A percentile compares a stretch with the other conserved stretches of the same genome.
Conservation (phyloP, 2,888 invertebrate genomes). For the Thelaira solivaga region DNA sequence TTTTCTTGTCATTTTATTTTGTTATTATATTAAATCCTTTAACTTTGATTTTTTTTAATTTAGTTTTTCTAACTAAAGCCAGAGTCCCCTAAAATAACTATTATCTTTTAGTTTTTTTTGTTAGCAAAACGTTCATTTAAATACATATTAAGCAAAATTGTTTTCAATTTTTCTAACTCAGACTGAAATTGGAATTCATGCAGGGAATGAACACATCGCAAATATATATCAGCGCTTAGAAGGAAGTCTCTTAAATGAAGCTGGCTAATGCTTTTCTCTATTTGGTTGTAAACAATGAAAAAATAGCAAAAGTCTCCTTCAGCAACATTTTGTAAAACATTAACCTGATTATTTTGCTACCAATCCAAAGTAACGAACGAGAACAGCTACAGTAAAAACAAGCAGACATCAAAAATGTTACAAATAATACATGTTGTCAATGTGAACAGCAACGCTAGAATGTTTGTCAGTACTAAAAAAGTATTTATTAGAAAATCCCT, state of each 20-base stretch:
- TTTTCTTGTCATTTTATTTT: not conserved
- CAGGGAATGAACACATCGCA: not conserved
- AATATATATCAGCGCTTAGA: not conserved
- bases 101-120: not conserved
- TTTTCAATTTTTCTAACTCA: constrained; percentile 5
- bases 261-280: not conserved
- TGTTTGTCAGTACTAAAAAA: not conserved
- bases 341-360: constrained; percentile 53
- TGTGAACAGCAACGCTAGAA: constrained; percentile 18
- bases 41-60: too few species aligned
- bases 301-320: constrained; percentile 15
- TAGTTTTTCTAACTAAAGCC: too few species aligned
- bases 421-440: constrained; percentile 14
- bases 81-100: too few species aligned
- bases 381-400: constrained; percentile 10
- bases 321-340: constrained; percentile 45
- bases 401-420: not conserved
- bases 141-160: constrained; percentile 19
- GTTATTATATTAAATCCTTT: not conserved
- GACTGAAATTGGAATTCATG: not conserved
- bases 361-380: constrained; percentile 33
- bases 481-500: too few species aligned
- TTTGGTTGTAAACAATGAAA: constrained; percentile 3
- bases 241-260: constrained; percentile 11
- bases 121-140: not conserved